Conservation (phyloP, 2,888 invertebrate genomes). For the Leucophenga montana region DNA sequence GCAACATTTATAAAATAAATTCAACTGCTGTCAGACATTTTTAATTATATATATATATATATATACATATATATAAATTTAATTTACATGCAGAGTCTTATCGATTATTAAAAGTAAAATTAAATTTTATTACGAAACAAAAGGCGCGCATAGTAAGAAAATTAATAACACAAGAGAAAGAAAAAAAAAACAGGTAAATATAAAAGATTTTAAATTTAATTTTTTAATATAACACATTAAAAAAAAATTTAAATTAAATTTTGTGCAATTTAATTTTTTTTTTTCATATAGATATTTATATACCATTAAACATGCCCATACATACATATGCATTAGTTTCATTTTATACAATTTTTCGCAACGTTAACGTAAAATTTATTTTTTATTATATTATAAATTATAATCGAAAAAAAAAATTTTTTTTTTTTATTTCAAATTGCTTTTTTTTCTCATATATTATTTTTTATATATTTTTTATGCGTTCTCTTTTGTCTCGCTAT, state of each 20-base stretch:
- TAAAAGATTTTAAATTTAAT: not conserved
- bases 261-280: conserved; percentile 4
- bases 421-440: too few species aligned
- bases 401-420: too few species aligned
- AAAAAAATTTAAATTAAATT: conserved; percentile 8
- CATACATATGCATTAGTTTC: not conserved
- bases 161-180: not conserved
- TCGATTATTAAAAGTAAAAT: conserved; percentile 44
- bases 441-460: too few species aligned
- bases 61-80: conserved; percentile 22
- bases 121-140: conserved; percentile 19
- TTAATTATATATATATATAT: conserved; percentile 43
- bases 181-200: not conserved
- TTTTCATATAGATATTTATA: conserved; percentile 14
- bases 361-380: not conserved
- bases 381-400: not conserved
- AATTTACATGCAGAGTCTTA: conserved; percentile 36
- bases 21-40: conserved; percentile 34
- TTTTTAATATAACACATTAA: too few species aligned
- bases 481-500: too few species aligned
- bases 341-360: not conserved
- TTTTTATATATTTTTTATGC: too few species aligned
- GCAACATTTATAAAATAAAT: not conserved
- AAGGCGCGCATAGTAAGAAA: conserved; percentile 3
- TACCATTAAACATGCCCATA: not conserved